These are phyloP conservation scores for Nyctalus aviator DNA, from an alignment of 2,797 vertebrate genomes.

Conservation along the genomic window DNA sequence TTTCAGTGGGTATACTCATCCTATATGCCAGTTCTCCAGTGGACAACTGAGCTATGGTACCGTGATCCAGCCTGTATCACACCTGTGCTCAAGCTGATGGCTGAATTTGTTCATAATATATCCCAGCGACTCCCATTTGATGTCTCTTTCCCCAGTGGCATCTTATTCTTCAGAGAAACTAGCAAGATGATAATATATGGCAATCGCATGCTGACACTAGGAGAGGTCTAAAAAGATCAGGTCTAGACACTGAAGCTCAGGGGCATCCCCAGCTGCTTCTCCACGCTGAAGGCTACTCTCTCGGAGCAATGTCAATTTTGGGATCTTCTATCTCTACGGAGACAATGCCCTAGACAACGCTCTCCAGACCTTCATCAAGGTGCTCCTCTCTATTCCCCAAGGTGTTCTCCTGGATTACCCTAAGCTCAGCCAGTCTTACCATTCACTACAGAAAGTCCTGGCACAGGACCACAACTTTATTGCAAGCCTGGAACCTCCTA, in stretches of 20 bases:
- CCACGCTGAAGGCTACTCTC: constrained; percentile 98
- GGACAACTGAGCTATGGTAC: constrained; percentile 98
- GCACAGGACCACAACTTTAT: constrained; percentile 99
- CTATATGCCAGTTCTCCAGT: constrained; percentile 98
- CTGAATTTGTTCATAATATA: constrained; percentile 97
- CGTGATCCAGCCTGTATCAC: constrained; percentile 99
- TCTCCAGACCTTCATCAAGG: constrained; percentile 97
- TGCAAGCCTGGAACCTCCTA: constrained; percentile 97
- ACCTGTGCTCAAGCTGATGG: constrained; percentile 98
- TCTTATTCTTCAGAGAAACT: constrained; percentile 97
- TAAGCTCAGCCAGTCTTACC: constrained; percentile 98
- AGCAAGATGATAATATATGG: constrained; percentile 99
- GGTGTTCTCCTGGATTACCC: constrained; percentile 98
- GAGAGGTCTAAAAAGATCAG: constrained; percentile 97
- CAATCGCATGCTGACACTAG: constrained; percentile 96
- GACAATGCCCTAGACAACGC: constrained; percentile 98
- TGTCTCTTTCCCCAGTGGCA: constrained; percentile 97
- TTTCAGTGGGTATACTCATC: constrained; percentile 99
- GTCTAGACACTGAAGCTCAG: constrained; percentile 98
- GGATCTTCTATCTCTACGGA: constrained; percentile 97
- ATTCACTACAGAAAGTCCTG: constrained; percentile 98
- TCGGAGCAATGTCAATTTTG: constrained; percentile 98
- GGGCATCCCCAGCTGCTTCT: constrained; percentile 98
- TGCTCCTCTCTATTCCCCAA: constrained; percentile 98
- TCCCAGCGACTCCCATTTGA: constrained; percentile 97